Percentiles rank a stretch among this genome's conserved stretches.
These are phyloP conservation scores for Xiphorhynchus erythropygius DNA, from an alignment of 2,797 vertebrate species.

Conservation along the genomic window DNA sequence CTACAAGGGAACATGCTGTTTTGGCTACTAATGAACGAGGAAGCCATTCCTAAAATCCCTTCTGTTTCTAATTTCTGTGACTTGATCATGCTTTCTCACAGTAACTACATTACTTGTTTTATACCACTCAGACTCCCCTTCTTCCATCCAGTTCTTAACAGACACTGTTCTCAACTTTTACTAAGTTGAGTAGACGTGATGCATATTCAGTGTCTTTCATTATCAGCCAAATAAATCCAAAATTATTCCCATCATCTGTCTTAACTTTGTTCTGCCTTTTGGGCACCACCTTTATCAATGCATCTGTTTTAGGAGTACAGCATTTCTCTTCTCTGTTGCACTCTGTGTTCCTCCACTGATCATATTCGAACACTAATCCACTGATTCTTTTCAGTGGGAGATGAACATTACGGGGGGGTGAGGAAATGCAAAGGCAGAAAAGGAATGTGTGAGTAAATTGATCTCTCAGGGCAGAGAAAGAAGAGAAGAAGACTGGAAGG, in stretches of 20 bases:
- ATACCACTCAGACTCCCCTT: neutral
- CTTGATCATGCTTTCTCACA: neutral
- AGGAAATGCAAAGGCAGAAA: neutral
- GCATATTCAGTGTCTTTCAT: neutral
- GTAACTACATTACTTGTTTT: constrained; percentile 18
- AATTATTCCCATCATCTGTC: constrained; percentile 1
- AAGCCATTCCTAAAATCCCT: neutral
- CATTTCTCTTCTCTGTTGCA: neutral
- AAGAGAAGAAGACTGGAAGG: neutral
- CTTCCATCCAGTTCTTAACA: neutral
- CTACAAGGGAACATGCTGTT: neutral
- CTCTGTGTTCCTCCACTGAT: neutral
- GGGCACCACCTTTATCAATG: constrained; percentile 7
- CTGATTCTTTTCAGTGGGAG: neutral
- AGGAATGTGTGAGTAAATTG: neutral
- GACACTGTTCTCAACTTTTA: neutral
- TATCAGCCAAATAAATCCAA: constrained; percentile 43
- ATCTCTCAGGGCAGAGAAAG: constrained; percentile 3
- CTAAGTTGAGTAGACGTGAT: constrained; percentile 8
- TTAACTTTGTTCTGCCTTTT: constrained; percentile 29
- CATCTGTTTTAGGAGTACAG: neutral
- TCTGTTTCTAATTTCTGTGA: neutral
- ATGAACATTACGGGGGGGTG: neutral
- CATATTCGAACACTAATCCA: neutral
- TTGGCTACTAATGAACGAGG: neutral